Conservation (phyloP, 2,797 vertebrate genomes). For the Scyliorhinus canicula region DNA sequence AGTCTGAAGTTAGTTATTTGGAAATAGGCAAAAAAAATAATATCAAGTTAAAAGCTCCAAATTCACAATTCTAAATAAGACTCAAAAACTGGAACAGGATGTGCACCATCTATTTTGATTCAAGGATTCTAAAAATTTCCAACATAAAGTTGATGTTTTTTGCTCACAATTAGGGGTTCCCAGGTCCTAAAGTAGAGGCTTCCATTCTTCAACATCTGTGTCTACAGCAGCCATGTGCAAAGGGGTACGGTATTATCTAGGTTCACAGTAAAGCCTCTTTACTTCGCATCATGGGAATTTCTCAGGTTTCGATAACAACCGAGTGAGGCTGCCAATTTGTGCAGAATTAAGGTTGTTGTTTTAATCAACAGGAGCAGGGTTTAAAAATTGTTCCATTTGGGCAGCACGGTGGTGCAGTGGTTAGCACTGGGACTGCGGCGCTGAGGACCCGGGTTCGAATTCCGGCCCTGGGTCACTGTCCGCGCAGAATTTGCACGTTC, state of each 20-base stretch:
- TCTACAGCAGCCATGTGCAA: neutral
- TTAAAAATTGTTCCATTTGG: neutral
- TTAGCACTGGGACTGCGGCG: no score
- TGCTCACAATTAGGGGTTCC: neutral
- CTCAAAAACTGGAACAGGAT: neutral
- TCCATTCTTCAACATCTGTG: neutral
- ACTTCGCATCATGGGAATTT: neutral
- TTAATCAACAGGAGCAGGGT: neutral
- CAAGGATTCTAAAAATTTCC: neutral
- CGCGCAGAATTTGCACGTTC: no score
- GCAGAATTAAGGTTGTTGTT: neutral
- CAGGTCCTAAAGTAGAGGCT: neutral
- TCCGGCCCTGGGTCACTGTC: no score
- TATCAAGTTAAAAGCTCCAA: neutral
- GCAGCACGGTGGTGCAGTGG: no score
- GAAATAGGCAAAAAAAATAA: neutral
- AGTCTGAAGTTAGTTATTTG: neutral
- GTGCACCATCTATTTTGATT: neutral
- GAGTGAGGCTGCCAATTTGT: neutral
- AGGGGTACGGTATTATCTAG: neutral
- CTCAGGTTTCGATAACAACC: neutral
- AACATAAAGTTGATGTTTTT: neutral
- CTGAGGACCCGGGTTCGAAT: no score
- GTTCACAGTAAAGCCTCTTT: neutral
- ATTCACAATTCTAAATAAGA: neutral